Evolutionary conservation across 1,140 invertebrate species (phyloP), one percentile per base, ranked within the genome.

Genomic region (Lysiphlebus fabarum): DNA sequence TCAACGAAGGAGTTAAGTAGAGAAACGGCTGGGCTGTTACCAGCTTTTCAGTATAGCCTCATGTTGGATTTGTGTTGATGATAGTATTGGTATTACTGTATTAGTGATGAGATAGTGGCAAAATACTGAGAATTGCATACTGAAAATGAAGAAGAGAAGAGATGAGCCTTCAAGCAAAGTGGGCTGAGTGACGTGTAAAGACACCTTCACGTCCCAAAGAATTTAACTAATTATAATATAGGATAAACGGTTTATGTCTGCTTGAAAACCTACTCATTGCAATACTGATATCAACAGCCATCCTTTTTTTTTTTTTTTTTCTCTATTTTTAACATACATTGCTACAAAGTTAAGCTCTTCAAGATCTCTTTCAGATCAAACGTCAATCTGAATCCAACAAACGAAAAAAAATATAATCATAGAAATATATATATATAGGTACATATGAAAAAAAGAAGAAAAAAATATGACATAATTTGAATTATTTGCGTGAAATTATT

Each of bases 141-240:
- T 17, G 40, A 48, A 59, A 65, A 67, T 65, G 61, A 44, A 40
- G 48, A 38, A 34, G 14, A 61, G 63, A 68, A 62, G 68, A 67
- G 71, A 73, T 74, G 75, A 73, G 74, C 74, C 75, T 78, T 70
- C 69, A 72, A 78, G 75, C 75, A 70, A 78, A 78, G 70, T 71
- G 67, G 66, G 65, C 71, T 77, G 75, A 78, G 68, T 78, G 77
- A 78, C 76, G 74, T 78, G 74, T 78, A 78, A 80, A 78, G 77
- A 80, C 76, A 78, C 76, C 75, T 78, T 68, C 70, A 71, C 71
- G 75, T 78, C 74, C 67, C 73, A 74, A 78, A 80, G 76, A 80
- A 78, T 80, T 78, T 78, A 80, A 77, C 76, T 78, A 80, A 78
- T 80, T 80, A 78, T 78, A 78, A 78, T 78, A 78, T 73, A 74